Conservation (phyloP, 2,113 vertebrate genomes). For the Antechinus stuartii region DNA sequence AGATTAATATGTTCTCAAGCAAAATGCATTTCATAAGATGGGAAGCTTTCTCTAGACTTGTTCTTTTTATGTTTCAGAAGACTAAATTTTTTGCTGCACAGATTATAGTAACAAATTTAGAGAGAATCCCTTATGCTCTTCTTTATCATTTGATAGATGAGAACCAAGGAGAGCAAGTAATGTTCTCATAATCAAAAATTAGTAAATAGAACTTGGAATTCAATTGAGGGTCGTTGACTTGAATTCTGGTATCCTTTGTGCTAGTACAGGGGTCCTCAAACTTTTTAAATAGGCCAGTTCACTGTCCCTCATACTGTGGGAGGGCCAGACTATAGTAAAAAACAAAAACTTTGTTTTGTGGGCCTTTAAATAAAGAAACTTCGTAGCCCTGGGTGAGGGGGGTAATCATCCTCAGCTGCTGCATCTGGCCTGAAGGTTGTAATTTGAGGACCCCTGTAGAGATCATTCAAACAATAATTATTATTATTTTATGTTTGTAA, state of each 20-base stretch:
- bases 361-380: too few relatives aligned
- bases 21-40: conserved; percentile 81
- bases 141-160: neutral
- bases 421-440: too few relatives aligned
- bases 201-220: neutral
- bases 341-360: too few relatives aligned
- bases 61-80: conserved; percentile 71
- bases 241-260: neutral
- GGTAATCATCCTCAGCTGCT: too few relatives aligned
- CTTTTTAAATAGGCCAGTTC: too few relatives aligned
- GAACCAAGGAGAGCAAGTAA: neutral
- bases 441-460: neutral
- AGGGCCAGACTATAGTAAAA: too few relatives aligned
- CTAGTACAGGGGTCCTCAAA: too few relatives aligned
- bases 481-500: neutral
- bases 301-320: too few relatives aligned
- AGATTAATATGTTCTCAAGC: conserved; percentile 82
- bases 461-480: neutral
- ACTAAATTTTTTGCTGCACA: conserved; percentile 72
- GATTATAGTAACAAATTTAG: neutral
- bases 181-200: neutral
- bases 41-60: conserved; percentile 76
- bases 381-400: too few relatives aligned
- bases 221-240: neutral
- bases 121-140: neutral